Evolutionary conservation across 1,140 invertebrate genomes (phyloP).

Genomic region (Drepana arcuata): DNA sequence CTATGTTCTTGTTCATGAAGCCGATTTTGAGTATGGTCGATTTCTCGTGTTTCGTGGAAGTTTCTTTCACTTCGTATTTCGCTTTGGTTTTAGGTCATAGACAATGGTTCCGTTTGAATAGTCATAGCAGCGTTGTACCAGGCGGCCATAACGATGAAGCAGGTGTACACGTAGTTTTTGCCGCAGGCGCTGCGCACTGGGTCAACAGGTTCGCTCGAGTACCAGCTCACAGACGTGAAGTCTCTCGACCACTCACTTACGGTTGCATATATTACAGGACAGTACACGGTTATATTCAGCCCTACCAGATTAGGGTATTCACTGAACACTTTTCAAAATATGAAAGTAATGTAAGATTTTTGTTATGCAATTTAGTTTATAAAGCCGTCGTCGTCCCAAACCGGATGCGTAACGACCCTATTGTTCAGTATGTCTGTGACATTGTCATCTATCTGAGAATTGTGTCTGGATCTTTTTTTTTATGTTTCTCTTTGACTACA

Average conservation of each 20-base stretch:
- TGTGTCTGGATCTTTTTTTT: constrained; percentile 27
- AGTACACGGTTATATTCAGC: constrained; percentile 4
- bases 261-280: constrained; percentile 13
- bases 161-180: constrained; percentile 40
- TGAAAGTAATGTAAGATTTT: constrained; percentile 12
- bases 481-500: too few relatives aligned
- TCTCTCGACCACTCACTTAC: constrained; percentile 53
- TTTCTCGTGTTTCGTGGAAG: too few relatives aligned
- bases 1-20: too few relatives aligned
- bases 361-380: constrained; percentile 30
- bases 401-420: constrained; percentile 58
- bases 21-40: too few relatives aligned
- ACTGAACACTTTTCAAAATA: too few relatives aligned
- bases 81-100: constrained; percentile 18
- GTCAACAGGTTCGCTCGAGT: constrained; percentile 52
- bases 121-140: constrained; percentile 17
- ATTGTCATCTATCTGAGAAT: constrained; percentile 39
- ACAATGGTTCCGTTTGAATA: constrained; percentile 23
- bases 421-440: constrained; percentile 42
- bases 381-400: constrained; percentile 38
- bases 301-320: constrained; percentile 2
- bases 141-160: constrained; percentile 18
- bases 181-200: constrained; percentile 38
- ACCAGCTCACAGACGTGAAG: constrained; percentile 34
- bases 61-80: constrained; percentile 4